These are phyloP conservation scores for Atta colombica DNA, from an alignment of 1,140 invertebrate genomes.

Conservation along the genomic window DNA sequence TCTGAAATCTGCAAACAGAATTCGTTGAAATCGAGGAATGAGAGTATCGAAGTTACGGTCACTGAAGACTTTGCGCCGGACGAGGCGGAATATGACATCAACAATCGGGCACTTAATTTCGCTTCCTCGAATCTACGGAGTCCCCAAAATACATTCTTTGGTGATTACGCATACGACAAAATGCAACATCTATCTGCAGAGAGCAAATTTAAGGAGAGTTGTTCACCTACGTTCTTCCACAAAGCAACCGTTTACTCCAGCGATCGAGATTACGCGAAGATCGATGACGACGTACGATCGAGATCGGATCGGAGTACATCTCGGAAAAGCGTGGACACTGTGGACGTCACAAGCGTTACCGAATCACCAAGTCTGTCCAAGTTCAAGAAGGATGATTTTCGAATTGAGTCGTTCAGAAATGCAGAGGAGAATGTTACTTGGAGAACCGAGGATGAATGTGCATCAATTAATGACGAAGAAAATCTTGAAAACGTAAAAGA, in stretches of 20 bases:
- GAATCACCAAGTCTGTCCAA: background rate
- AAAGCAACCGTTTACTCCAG: background rate
- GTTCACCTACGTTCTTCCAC: background rate
- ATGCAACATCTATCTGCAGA: background rate
- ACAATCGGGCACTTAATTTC: background rate
- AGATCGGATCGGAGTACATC: conserved; percentile 26
- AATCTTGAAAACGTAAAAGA: background rate
- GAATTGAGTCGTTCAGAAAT: background rate
- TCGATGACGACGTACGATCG: conserved; percentile 34
- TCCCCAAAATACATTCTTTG: background rate
- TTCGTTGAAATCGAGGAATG: background rate
- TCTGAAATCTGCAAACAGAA: background rate
- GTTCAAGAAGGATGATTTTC: background rate
- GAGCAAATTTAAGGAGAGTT: background rate
- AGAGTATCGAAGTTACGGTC: background rate
- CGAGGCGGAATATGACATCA: background rate
- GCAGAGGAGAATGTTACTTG: conserved; percentile 7
- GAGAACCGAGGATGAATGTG: conserved; percentile 42
- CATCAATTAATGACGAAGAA: conserved; percentile 35
- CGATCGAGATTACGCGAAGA: conserved; percentile 10
- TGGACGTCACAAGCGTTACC: conserved; percentile 1
- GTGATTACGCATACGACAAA: background rate
- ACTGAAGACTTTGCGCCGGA: background rate
- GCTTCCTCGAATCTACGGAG: background rate
- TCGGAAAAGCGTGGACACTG: background rate